phyloP scores from a whole-genome alignment of 2,113 vertebrate genomes.

The Cercocebus atys region DNA sequence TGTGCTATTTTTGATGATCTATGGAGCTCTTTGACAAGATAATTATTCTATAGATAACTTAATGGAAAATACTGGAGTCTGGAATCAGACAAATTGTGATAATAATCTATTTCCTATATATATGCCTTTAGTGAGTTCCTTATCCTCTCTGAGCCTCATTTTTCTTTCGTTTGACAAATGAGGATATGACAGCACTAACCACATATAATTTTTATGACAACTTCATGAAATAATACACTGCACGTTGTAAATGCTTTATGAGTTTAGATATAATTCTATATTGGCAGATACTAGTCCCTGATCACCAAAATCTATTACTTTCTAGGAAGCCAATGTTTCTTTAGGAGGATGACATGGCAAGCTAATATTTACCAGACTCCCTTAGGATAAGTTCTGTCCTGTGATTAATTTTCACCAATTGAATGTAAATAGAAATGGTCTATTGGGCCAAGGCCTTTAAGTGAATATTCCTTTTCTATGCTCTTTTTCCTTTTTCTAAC shows the following conservation, averaged over 20 bases:
- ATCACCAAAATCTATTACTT: not conserved
- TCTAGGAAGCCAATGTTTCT: not conserved
- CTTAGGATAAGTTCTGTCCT: not conserved
- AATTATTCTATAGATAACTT: not conserved
- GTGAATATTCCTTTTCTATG: not conserved
- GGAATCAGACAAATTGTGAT: not conserved
- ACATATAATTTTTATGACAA: not conserved
- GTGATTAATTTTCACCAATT: not conserved
- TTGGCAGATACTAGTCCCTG: not conserved
- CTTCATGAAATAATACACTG: not conserved
- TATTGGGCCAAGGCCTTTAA: not conserved
- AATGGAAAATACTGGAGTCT: not conserved
- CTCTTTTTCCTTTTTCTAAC: not conserved
- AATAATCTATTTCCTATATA: not conserved
- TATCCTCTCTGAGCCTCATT: not conserved
- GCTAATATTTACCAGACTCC: not conserved
- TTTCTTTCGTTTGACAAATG: not conserved
- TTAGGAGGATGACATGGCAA: not conserved
- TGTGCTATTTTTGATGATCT: not conserved
- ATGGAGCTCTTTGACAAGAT: not conserved
- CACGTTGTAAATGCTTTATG: not conserved
- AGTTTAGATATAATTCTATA: not conserved
- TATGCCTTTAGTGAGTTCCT: not conserved
- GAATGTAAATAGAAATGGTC: not conserved
- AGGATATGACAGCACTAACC: not conserved